A percentile compares a stretch with the other conserved stretches of the same genome.
Evolutionary conservation across 2,888 invertebrate species (phyloP).

Genomic region (Antheraea assamensis): DNA sequence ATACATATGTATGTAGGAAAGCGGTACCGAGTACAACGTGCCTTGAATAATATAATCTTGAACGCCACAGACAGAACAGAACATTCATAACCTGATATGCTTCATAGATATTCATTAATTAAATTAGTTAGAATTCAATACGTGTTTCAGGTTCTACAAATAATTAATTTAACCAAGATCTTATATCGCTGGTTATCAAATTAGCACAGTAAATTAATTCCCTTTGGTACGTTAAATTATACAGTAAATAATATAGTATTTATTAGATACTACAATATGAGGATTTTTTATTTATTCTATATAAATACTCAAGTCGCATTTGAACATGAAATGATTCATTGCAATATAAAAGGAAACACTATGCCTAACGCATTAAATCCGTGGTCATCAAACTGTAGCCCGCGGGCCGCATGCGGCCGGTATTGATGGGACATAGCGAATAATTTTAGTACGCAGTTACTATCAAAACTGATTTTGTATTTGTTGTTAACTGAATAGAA

Average conservation of each 20-base stretch:
- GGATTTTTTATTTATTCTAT: neutral
- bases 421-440: no score
- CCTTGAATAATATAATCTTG: slow-evolving; percentile 59
- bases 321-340: no score
- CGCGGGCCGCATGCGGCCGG: no score
- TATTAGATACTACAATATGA: neutral
- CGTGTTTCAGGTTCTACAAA: slow-evolving; percentile 43
- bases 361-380: no score
- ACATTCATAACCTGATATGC: slow-evolving; percentile 54
- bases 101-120: slow-evolving; percentile 51
- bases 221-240: neutral
- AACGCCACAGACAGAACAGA: slow-evolving; percentile 45
- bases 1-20: slow-evolving; percentile 28
- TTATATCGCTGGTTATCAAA: slow-evolving; percentile 19
- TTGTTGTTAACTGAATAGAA: no score
- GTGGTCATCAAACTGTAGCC: no score
- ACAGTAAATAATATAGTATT: neutral
- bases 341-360: no score
- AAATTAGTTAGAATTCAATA: slow-evolving; percentile 61
- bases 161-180: slow-evolving; percentile 39
- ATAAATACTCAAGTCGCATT: neutral
- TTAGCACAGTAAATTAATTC: neutral
- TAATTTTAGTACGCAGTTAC: no score
- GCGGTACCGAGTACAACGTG: slow-evolving; percentile 50
- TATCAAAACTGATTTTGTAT: no score